Evolutionary conservation across 2,888 invertebrate genomes (phyloP).

Genomic region (Nasonovia ribisnigri): DNA sequence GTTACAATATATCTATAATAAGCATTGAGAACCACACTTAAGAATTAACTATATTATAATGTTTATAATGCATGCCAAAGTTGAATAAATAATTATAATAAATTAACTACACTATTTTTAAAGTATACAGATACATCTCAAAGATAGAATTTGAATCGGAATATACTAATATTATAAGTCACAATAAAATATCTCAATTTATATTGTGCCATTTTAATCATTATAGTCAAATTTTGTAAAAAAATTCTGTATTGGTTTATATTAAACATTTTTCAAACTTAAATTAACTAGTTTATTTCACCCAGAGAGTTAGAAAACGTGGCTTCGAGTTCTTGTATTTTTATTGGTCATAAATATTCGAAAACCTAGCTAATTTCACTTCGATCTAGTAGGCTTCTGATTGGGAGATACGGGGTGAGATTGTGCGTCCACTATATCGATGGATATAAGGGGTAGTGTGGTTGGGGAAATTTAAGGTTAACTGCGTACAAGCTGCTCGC

Average conservation of each 20-base stretch:
- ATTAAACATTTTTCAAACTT: background rate
- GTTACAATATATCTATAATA: background rate
- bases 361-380: background rate
- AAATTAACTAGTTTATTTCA: background rate
- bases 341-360: background rate
- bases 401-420: background rate
- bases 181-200: background rate
- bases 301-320: background rate
- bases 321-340: background rate
- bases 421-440: background rate
- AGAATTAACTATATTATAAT: background rate
- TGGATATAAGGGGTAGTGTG: background rate
- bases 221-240: background rate
- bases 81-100: background rate
- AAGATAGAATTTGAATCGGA: background rate
- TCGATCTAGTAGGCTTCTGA: background rate
- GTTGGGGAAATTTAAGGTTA: conserved; percentile 21
- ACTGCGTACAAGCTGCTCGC: background rate
- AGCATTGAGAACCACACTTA: background rate
- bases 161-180: background rate
- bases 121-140: background rate
- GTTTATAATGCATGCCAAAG: background rate
- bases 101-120: background rate
- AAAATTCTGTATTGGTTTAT: background rate
- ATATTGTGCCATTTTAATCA: background rate